These are phyloP conservation scores for Apus apus DNA, from an alignment of 2,113 vertebrate species.

Conservation along the genomic window DNA sequence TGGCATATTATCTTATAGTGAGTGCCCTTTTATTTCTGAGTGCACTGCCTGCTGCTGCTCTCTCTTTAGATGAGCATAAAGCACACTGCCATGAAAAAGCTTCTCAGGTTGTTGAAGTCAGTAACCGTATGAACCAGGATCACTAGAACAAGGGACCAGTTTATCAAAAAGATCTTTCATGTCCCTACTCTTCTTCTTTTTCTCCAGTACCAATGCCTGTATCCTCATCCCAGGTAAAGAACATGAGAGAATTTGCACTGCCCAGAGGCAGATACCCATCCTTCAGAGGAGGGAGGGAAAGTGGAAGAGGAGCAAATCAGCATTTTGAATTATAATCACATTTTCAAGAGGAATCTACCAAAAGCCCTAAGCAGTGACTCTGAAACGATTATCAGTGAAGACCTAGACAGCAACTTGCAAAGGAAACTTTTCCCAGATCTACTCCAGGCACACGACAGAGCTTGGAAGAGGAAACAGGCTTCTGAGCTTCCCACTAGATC, in stretches of 20 bases:
- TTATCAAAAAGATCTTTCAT: neutral
- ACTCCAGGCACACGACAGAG: neutral
- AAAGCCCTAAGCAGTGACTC: neutral
- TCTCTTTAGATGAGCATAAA: neutral
- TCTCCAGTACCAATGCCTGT: neutral
- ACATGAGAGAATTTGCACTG: neutral
- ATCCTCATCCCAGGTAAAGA: neutral
- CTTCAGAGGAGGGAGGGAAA: neutral
- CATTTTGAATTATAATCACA: neutral
- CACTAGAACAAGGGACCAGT: neutral
- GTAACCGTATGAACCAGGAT: neutral
- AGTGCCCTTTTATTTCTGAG: neutral
- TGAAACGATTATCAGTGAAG: neutral
- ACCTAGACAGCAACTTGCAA: neutral
- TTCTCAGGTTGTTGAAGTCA: neutral
- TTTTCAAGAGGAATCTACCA: neutral
- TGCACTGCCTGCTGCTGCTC: neutral
- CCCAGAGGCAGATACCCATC: neutral
- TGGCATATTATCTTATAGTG: neutral
- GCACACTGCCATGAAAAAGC: neutral
- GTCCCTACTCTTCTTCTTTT: neutral
- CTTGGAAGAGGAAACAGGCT: neutral
- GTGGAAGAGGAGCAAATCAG: neutral
- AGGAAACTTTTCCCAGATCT: neutral
- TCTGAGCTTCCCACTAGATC: neutral